Base-by-base conservation (phyloP, 2,888 invertebrate genomes). In the Cephus runcator region DNA sequence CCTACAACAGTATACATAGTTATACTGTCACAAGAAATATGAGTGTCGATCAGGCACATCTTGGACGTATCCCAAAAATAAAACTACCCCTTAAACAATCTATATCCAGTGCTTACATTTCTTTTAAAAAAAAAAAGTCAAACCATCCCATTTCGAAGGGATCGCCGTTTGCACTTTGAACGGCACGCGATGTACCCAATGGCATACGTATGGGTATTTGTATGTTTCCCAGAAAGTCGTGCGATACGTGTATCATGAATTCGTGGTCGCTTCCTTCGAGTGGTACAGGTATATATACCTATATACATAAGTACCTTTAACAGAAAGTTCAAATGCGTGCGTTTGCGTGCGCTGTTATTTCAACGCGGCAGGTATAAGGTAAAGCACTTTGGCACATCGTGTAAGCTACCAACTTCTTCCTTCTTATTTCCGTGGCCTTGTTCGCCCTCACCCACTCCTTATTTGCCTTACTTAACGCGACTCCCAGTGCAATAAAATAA, bases 381-480 rank as follows among this genome's bases (percentile, higher is more conserved):
- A 86, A 87, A 86, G 86, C 85, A 85, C 87, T 86, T 86, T 85
- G 85, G 86, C 82, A 81, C 80, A 79, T 56, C 76, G 79, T 82
- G 81, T 83, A 82, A 82, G 82, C 84, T 81, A 79, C 81, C 69
- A 73, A 77, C 79, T 75, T 75, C 82, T 77, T 75, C 78, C 75
- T 76, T 76, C 79, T 82, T 77, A 56, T 79, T 77, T 69, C 74
- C 33, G 77, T 56, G 76, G 73, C 78, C 80, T 77, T 75, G 76
- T 80, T 74, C 77, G 75, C 73, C 40, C 73, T 68, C 79, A 77
- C 77, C 75, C 77, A 75, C 79, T 81, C 83, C 81, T 85, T 86
- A 85, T 86, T 86, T 82, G 82, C 86, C 85, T 86, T 86, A 86
- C 85, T 86, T 84, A 87, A 84, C 84, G 82, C 83, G 78, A 80